Evolutionary conservation across 2,797 vertebrate species (phyloP), one percentile per base, ranked within the genome.

Genomic region (Pseudochaenichthys georgianus): DNA sequence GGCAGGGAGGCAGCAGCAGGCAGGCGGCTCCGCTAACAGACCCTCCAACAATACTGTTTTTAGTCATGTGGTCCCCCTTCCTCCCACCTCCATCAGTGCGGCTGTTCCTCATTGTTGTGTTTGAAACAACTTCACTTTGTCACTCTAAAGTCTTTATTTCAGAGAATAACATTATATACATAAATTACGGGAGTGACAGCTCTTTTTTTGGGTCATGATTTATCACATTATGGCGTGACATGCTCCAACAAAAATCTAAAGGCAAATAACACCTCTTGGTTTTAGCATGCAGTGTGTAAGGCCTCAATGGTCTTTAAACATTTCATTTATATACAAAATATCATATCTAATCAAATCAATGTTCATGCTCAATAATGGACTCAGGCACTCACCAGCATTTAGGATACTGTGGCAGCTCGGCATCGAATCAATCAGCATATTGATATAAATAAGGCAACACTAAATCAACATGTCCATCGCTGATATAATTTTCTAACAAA

Each of bases 1-100:
- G 86, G 89, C 85, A 92, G 91, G 88, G 92, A 92, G 90, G 91
- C 92, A 93, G 94, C 95, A 95, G 95, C 94, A 95, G 95, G 95
- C 95, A 95, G 73, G 95, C 95, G 95, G 82, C 85, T 91, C 89
- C 77, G 81, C 88, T 82, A 82, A 80, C 89, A 90, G 91, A 86
- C 89, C 82, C 88, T 88, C 78, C 87, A 95, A 95, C 94, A 95
- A 95, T 95, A 92, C 91, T 92, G 89, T 88, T 91, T 90, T 84
- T 84, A 85, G 88, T 88, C 92, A 90, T 88, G 88, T 87, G 85
- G 13, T 46, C 75, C 73, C 81, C 80, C 77, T 70, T 84, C 86
- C 89, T 86, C 88, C 90, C 82, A 90, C 83, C 85, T 81, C 84
- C 88, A 87, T 82, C 88, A 86, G 76, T 87, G 88, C 92, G 88